These are phyloP conservation scores for Formicarius rufipectus DNA, from an alignment of 2,113 vertebrate species.

Conservation along the genomic window DNA sequence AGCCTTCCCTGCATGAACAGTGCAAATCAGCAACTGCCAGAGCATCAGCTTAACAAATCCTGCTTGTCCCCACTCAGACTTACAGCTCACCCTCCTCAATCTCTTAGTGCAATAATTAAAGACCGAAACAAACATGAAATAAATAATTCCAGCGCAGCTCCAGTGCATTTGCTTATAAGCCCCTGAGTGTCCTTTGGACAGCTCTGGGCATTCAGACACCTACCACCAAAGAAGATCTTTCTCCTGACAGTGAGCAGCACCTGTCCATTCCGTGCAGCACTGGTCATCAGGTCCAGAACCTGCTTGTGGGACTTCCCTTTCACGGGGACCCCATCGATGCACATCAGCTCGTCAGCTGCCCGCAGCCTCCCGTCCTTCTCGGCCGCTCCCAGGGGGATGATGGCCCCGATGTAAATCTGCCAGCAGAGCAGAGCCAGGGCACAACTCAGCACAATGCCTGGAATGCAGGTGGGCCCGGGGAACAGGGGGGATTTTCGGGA, in stretches of 20 bases:
- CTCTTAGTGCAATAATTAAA: not conserved
- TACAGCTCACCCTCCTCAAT: not conserved
- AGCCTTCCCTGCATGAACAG: not conserved
- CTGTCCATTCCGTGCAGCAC: slow-evolving; percentile 92
- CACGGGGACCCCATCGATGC: slow-evolving; percentile 91
- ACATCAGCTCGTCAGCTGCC: slow-evolving; percentile 93
- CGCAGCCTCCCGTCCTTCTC: slow-evolving; percentile 94
- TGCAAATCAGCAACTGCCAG: not conserved
- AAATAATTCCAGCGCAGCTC: not conserved
- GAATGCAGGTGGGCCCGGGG: not conserved
- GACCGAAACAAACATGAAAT: not conserved
- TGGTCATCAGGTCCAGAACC: slow-evolving; percentile 96
- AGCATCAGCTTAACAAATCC: not conserved
- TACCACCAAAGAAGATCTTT: slow-evolving; percentile 85
- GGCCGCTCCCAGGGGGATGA: slow-evolving; percentile 91
- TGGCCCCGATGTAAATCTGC: slow-evolving; percentile 96
- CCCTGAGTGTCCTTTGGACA: not conserved
- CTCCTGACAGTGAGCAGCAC: slow-evolving; percentile 92
- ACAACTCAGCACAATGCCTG: not conserved
- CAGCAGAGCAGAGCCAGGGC: not conserved
- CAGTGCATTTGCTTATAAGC: too few relatives aligned
- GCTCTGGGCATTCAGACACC: not conserved
- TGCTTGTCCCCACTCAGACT: not conserved
- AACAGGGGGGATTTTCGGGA: not conserved
- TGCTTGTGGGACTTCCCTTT: slow-evolving; percentile 97